Evolutionary conservation across 2,113 vertebrate genomes (phyloP).

Genomic region (Monopterus albus): DNA sequence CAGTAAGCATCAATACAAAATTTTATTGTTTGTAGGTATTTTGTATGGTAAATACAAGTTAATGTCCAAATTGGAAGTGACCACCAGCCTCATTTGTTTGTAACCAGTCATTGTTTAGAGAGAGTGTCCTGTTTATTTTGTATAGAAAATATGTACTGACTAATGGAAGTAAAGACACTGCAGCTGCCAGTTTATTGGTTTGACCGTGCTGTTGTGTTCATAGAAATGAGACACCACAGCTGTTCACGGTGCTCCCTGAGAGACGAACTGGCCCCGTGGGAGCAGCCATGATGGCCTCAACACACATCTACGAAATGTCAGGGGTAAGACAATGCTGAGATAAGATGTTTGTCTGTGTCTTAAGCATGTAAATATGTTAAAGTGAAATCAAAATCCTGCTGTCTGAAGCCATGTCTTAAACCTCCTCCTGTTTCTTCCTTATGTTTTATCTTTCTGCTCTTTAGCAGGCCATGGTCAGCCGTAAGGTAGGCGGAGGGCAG

Average conservation of each 20-base stretch:
- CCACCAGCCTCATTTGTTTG: no score
- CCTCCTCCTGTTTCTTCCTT: not conserved
- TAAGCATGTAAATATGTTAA: not conserved
- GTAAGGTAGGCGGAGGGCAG: constrained; percentile 81
- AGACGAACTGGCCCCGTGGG: constrained; percentile 88
- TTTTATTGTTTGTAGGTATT: no score
- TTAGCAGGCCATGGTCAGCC: constrained; percentile 83
- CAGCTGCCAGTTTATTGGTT: not conserved
- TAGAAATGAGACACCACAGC: constrained; percentile 92
- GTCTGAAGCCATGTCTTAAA: not conserved
- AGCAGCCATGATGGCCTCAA: constrained; percentile 93
- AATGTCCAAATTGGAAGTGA: no score
- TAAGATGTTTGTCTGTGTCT: no score
- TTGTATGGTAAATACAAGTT: no score
- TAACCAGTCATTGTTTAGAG: no score
- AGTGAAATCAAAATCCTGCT: fast-evolving
- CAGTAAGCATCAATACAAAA: no score
- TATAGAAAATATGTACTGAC: no score
- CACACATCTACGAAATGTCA: constrained; percentile 93
- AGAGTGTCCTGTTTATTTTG: no score
- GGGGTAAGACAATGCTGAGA: constrained; percentile 60
- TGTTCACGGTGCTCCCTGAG: constrained; percentile 91
- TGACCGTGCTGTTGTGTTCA: not conserved
- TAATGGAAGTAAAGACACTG: not conserved
- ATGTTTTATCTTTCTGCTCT: not conserved